Evolutionary conservation across 2,797 vertebrate species (phyloP).

Genomic region (Anabas testudineus): DNA sequence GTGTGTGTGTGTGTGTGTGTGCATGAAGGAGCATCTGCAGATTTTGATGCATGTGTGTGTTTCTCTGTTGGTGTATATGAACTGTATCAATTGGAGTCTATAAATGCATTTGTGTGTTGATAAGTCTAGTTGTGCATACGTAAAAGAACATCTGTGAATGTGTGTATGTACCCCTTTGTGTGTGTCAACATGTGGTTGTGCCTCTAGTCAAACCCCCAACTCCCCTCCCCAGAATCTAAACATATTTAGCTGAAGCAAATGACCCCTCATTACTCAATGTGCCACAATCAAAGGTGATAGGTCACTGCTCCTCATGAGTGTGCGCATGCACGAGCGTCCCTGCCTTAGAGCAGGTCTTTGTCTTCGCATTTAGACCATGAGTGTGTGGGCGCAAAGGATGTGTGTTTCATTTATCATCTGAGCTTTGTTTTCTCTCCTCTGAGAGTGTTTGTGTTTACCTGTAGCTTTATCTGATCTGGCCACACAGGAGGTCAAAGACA

Average conservation of each 20-base stretch:
- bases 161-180: conserved; percentile 18
- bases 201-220: conserved; percentile 50
- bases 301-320: conserved; percentile 41
- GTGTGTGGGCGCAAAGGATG: conserved; percentile 19
- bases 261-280: conserved; percentile 77
- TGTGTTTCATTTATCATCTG: conserved; percentile 59
- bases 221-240: conserved; percentile 54
- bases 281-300: conserved; percentile 68
- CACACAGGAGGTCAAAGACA: conserved; percentile 66
- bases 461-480: conserved; percentile 68
- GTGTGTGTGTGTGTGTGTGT: conserved; percentile 3
- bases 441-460: conserved; percentile 77
- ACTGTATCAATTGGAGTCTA: conserved; percentile 13
- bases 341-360: conserved; percentile 35
- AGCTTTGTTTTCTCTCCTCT: conserved; percentile 67
- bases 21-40: conserved; percentile 32
- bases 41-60: conserved; percentile 28
- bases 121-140: conserved; percentile 11
- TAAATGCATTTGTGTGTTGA: conserved; percentile 4
- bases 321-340: conserved; percentile 23
- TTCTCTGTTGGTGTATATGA: conserved; percentile 21
- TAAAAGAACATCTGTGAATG: conserved; percentile 16
- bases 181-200: conserved; percentile 58
- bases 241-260: conserved; percentile 74
- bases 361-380: conserved; percentile 8